Conservation (phyloP, 2,888 invertebrate species). For the Chymomyza fuscimana region DNA sequence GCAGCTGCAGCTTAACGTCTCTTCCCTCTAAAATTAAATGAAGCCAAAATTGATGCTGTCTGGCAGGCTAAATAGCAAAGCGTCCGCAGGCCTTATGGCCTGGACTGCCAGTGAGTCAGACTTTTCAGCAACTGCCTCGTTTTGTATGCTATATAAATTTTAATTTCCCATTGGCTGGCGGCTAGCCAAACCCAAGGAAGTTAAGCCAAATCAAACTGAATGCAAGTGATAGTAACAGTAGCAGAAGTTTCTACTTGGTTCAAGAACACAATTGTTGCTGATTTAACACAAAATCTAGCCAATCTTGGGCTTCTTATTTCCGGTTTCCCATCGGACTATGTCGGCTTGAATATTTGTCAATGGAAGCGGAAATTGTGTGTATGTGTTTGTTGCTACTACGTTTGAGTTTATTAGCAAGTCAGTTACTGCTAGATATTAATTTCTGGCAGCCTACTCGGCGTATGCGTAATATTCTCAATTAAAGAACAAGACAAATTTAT, state of each 20-base stretch:
- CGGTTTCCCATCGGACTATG: conserved; percentile 9
- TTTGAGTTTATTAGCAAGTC: conserved; percentile 12
- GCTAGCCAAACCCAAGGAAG: conserved; percentile 43
- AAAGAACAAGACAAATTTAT: too few species aligned
- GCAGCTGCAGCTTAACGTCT: conserved; percentile 3
- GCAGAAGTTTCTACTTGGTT: conserved; percentile 12
- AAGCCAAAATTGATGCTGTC: neutral
- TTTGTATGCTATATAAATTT: conserved; percentile 64
- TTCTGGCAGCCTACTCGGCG: too few species aligned
- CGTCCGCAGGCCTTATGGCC: conserved; percentile 33
- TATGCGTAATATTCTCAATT: too few species aligned
- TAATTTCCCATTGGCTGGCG: conserved; percentile 64
- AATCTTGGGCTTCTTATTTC: conserved; percentile 40
- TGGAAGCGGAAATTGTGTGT: conserved; percentile 28
- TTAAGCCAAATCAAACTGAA: conserved; percentile 35
- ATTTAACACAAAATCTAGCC: conserved; percentile 68
- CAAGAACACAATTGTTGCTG: conserved; percentile 67
- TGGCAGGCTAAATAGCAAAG: conserved; percentile 56
- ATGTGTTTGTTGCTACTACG: neutral
- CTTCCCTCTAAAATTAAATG: neutral
- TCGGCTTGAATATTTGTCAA: conserved; percentile 63
- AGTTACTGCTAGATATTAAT: neutral
- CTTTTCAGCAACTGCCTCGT: conserved; percentile 39
- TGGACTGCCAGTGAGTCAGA: conserved; percentile 22
- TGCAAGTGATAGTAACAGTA: conserved; percentile 9